phyloP scores from a whole-genome alignment of 2,888 invertebrate genomes.

The Prostheceraeus crozeri region DNA sequence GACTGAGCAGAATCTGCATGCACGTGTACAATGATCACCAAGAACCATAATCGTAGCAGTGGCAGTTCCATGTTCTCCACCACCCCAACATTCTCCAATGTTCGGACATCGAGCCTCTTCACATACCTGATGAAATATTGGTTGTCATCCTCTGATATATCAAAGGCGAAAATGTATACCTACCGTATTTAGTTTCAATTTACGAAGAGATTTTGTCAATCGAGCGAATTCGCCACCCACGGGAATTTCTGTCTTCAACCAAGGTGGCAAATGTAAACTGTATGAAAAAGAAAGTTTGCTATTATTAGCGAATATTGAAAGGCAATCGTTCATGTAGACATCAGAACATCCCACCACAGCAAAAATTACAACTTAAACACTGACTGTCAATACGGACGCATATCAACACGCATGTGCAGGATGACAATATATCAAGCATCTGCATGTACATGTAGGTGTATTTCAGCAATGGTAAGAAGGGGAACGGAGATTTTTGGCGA shows the following conservation, averaged over 20 bases:
- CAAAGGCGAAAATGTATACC: too few relatives aligned
- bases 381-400: too few relatives aligned
- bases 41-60: slow-evolving; percentile 99
- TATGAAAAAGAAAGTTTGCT: not conserved
- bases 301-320: too few relatives aligned
- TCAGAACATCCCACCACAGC: too few relatives aligned
- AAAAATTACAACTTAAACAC: too few relatives aligned
- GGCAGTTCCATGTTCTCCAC: slow-evolving; percentile 80
- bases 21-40: slow-evolving; percentile 97
- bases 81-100: slow-evolving; percentile 77
- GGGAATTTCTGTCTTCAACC: slow-evolving; percentile 88
- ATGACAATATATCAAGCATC: too few relatives aligned
- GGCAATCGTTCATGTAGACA: too few relatives aligned
- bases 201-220: slow-evolving; percentile 74
- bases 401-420: too few relatives aligned
- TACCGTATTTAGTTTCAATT: slow-evolving; percentile 81
- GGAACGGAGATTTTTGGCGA: too few relatives aligned
- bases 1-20: slow-evolving; percentile 95
- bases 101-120: slow-evolving; percentile 96
- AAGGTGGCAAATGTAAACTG: slow-evolving; percentile 76
- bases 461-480: too few relatives aligned
- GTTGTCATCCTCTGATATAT: not conserved
- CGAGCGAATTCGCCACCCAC: slow-evolving; percentile 73
- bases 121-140: slow-evolving; percentile 61
- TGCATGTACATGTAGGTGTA: too few relatives aligned